Evolutionary conservation across 1,140 invertebrate species (phyloP), one percentile per base, ranked within the genome.

Genomic region (Drosophila lowei): DNA sequence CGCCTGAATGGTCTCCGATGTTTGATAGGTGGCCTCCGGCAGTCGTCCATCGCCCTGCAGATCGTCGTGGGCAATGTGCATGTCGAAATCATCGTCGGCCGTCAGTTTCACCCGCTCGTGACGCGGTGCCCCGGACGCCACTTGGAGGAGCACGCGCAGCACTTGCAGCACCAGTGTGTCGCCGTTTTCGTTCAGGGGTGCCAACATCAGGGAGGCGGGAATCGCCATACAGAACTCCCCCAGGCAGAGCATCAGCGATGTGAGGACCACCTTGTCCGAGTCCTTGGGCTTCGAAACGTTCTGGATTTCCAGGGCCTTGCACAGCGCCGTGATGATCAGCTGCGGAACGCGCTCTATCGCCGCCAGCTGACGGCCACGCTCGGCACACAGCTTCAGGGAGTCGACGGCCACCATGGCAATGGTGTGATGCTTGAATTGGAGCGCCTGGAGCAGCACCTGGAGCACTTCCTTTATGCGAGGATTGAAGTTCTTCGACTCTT

Each of bases 221-320:
- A 91, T 88, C 0, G 91, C 61, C 94, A 99, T 97, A 58, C 97
- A 98, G 95, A 97, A 99, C 92, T 99, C 97, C 0, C 97, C 96
- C 34, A 99, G 92, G 90, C 97, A 98, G 59, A 98, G 95, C 75
- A 98, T 93, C 79, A 98, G 93, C 1, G 96, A 96, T 16, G 97
- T 95, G 0, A 97, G 94, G 30, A 98, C 92, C 72, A 94, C 93
- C 92, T 96, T 94, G 90, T 96, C 93, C 63, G 94, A 91, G 91
- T 95, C 93, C 68, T 93, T 84, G 6, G 90, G 91, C 58, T 91
- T 91, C 3, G 77, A 59, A 2, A 91, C 89, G 48, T 88, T 89
- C 55, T 91, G 91, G 49, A 91, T 91, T 59, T 91, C 90, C 23
- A 91, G 58, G 0, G 91, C 90, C 25, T 89, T 89, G 49, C 91